These are phyloP conservation scores for Ypsolopha scabrella DNA, from an alignment of 2,888 invertebrate species.

Conservation along the genomic window DNA sequence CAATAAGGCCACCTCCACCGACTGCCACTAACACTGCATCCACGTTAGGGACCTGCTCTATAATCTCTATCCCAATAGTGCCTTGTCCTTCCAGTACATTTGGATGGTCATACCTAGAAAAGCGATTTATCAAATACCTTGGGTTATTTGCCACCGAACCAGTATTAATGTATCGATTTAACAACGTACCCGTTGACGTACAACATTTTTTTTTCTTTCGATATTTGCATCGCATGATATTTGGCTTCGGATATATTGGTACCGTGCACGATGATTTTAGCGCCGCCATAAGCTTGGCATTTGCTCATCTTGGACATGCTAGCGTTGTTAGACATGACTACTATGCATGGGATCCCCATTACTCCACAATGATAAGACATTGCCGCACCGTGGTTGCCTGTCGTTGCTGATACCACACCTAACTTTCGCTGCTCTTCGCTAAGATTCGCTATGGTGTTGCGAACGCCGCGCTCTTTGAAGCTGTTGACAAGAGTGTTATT, in stretches of 20 bases:
- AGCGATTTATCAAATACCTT: not conserved
- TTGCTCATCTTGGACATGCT: slow-evolving; percentile 92
- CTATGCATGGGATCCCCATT: slow-evolving; percentile 78
- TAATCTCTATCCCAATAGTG: slow-evolving; percentile 91
- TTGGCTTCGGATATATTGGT: slow-evolving; percentile 84
- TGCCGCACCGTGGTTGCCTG: slow-evolving; percentile 91
- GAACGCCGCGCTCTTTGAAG: slow-evolving; percentile 94
- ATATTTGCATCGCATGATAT: slow-evolving; percentile 77
- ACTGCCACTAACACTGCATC: slow-evolving; percentile 93
- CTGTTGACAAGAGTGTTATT: slow-evolving; percentile 46
- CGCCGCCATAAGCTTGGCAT: slow-evolving; percentile 80
- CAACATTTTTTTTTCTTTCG: slow-evolving; percentile 76
- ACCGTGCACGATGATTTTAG: slow-evolving; percentile 83
- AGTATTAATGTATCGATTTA: not conserved
- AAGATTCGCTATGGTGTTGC: slow-evolving; percentile 82
- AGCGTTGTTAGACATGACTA: slow-evolving; percentile 91
- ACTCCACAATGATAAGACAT: slow-evolving; percentile 78
- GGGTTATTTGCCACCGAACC: not conserved
- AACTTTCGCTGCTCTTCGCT: slow-evolving; percentile 76
- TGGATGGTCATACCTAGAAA: slow-evolving; percentile 89
- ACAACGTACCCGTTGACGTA: slow-evolving; percentile 87
- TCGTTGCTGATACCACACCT: slow-evolving; percentile 90
- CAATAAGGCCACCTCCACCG: slow-evolving; percentile 92
- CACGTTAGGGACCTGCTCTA: slow-evolving; percentile 86
- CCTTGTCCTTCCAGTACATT: slow-evolving; percentile 95